phyloP scores from a whole-genome alignment of 1,140 invertebrate species.

The Hetaerina americana region DNA sequence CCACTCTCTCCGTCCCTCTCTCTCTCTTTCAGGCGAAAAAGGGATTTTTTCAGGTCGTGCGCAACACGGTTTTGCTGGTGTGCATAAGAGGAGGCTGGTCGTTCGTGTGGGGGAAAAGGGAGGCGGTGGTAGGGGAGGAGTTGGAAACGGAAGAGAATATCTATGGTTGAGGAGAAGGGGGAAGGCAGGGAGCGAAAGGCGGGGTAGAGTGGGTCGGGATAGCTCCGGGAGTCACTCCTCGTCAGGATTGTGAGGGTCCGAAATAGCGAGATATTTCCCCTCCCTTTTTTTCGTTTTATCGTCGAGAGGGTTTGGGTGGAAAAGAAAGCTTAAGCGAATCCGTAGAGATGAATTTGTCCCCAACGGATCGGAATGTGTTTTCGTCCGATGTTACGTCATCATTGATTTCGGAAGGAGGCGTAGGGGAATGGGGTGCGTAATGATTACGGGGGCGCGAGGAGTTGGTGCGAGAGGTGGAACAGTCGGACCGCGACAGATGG shows the following conservation, averaged over 20 bases:
- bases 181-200: not conserved
- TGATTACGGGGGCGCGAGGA: not conserved
- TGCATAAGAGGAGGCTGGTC: not conserved
- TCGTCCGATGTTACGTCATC: not conserved
- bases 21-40: not conserved
- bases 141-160: too few relatives aligned
- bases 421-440: too few relatives aligned
- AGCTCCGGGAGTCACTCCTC: too few relatives aligned
- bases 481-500: not conserved
- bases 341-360: not conserved
- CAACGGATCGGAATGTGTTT: not conserved
- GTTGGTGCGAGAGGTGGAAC: not conserved
- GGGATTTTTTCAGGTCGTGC: not conserved
- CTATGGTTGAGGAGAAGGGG: not conserved
- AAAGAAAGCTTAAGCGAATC: not conserved
- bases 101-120: too few relatives aligned
- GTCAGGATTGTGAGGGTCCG: too few relatives aligned
- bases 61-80: not conserved
- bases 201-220: not conserved
- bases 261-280: too few relatives aligned
- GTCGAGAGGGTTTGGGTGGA: too few relatives aligned
- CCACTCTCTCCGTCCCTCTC: not conserved
- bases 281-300: not conserved
- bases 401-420: not conserved
- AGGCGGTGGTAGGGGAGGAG: too few relatives aligned